Evolutionary conservation across 2,888 invertebrate species (phyloP).

Genomic region (Labia minor): DNA sequence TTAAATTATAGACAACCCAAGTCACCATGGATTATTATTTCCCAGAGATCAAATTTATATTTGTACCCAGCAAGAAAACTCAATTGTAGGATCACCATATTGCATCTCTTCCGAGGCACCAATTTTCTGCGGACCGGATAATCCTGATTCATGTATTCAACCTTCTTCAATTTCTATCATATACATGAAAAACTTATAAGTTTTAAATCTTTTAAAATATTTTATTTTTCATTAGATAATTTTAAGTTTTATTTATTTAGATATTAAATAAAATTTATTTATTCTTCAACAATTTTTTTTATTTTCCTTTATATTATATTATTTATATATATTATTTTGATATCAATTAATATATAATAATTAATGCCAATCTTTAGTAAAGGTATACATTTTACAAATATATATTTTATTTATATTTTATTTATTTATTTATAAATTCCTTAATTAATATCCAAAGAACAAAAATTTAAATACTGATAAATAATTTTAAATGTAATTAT

Average conservation of each 20-base stretch:
- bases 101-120: not conserved
- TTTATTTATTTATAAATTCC: no score
- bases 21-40: not conserved
- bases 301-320: no score
- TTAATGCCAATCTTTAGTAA: no score
- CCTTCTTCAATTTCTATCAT: constrained; percentile 1
- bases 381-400: no score
- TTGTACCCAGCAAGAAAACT: not conserved
- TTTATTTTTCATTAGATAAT: not conserved
- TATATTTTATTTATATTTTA: no score
- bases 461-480: no score
- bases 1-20: no score
- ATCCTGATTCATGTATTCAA: not conserved
- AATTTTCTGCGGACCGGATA: not conserved
- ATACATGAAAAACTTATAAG: not conserved
- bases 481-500: no score
- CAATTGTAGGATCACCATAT: not conserved
- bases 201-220: not conserved
- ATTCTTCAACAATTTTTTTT: not conserved
- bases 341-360: no score
- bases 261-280: not conserved
- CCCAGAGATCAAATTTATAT: not conserved
- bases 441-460: no score
- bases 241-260: not conserved
- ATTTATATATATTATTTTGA: no score